Evolutionary conservation across 64 coral and sea anemone species (phyloP).

Genomic region (Porites lutea): DNA sequence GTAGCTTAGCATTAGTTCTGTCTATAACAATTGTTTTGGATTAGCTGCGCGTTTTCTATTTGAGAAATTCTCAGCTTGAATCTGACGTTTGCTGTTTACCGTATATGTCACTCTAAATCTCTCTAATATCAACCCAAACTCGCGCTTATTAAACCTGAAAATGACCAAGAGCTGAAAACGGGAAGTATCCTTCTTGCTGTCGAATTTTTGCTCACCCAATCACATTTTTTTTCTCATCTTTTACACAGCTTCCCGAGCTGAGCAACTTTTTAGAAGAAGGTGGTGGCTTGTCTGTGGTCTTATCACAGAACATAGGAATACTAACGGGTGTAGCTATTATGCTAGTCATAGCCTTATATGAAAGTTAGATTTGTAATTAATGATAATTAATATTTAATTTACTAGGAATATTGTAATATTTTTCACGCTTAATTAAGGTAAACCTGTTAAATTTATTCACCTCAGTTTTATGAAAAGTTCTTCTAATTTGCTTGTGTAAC

Average conservation of each 20-base stretch:
- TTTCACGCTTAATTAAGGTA: background rate
- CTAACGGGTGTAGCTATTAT: slow-evolving; percentile 76
- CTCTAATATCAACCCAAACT: no score
- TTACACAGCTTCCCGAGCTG: slow-evolving; percentile 75
- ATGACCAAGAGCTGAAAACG: background rate
- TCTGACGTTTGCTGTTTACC: no score
- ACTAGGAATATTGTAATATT: background rate
- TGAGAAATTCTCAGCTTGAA: no score
- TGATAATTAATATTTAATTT: background rate
- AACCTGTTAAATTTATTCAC: background rate
- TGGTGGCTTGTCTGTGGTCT: slow-evolving; percentile 30
- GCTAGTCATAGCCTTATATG: slow-evolving; percentile 81
- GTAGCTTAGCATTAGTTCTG: no score
- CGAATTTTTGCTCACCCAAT: background rate
- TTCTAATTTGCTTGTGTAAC: background rate
- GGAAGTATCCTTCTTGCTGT: background rate
- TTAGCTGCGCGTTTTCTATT: no score
- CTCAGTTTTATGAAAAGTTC: background rate
- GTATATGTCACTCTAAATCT: no score
- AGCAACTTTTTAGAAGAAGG: slow-evolving; percentile 59
- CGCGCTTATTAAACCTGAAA: no score
- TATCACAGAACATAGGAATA: slow-evolving; percentile 79
- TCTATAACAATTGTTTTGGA: no score
- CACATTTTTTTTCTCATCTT: background rate
- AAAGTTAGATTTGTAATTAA: background rate